Percentiles rank a stretch among this genome's conserved stretches.
These are phyloP conservation scores for Forficula auricularia DNA, from an alignment of 1,140 invertebrate species.

Conservation along the genomic window DNA sequence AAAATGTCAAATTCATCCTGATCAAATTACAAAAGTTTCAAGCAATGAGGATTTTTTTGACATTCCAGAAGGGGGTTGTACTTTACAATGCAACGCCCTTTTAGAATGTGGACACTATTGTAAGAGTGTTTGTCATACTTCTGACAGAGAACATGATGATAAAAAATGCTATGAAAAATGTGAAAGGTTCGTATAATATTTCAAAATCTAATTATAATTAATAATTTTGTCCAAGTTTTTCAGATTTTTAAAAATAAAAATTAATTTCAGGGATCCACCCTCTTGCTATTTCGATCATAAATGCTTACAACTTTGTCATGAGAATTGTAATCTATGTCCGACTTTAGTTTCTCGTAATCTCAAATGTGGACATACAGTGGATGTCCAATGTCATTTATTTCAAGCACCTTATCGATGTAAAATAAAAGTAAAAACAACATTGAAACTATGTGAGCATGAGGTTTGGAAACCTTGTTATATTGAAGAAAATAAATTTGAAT, in stretches of 20 bases:
- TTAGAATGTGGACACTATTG: constrained; percentile 35
- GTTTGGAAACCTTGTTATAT: constrained; percentile 24
- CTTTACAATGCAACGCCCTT: constrained; percentile 16
- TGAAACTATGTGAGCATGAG: constrained; percentile 31
- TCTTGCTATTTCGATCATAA: constrained; percentile 6
- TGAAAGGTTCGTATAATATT: constrained; percentile 16
- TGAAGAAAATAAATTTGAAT: constrained; percentile 21
- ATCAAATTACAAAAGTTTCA: constrained; percentile 19
- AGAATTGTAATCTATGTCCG: constrained; percentile 11
- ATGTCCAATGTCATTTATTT: constrained; percentile 22
- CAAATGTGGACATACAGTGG: constrained; percentile 27
- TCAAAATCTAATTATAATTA: constrained; percentile 6
- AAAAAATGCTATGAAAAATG: constrained; percentile 27
- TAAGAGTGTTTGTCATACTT: constrained; percentile 30
- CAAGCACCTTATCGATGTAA: constrained; percentile 20
- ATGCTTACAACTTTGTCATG: constrained; percentile 7
- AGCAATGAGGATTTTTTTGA: constrained; percentile 11
- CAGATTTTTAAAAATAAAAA: constrained; percentile 14
- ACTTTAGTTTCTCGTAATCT: constrained; percentile 14
- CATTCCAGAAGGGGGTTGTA: constrained; percentile 19
- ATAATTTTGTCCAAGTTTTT: too few species aligned
- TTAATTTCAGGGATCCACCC: neutral
- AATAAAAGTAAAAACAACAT: constrained; percentile 18
- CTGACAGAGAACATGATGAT: constrained; percentile 26
- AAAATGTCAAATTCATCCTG: constrained; percentile 29